Percentiles rank a stretch among this genome's conserved stretches.
phyloP scores from a whole-genome alignment of 2,888 invertebrate genomes.

The Poecilobothrus nobilitatus region DNA sequence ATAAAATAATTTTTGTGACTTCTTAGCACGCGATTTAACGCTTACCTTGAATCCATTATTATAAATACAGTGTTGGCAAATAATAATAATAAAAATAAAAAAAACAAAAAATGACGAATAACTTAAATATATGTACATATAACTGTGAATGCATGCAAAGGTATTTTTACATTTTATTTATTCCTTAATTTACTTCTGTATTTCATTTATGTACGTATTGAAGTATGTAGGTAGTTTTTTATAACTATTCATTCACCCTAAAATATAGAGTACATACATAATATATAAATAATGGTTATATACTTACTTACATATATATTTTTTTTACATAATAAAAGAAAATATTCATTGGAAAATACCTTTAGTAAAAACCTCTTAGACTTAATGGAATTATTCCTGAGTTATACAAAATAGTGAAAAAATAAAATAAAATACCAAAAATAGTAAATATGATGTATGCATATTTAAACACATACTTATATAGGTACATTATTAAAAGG shows the following conservation, averaged over 20 bases:
- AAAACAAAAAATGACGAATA: no score
- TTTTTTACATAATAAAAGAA: not conserved
- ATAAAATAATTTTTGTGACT: not conserved
- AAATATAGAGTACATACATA: no score
- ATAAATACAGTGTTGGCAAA: not conserved
- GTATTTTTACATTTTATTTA: not conserved
- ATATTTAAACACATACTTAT: no score
- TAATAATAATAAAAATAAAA: no score
- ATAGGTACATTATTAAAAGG: no score
- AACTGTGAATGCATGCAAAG: not conserved
- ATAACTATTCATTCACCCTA: not conserved
- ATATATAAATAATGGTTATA: no score
- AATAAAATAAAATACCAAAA: no score
- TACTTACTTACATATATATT: no score
- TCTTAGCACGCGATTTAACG: not conserved
- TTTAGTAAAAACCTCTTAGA: not conserved
- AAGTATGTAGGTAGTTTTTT: not conserved
- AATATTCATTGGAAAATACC: conserved; percentile 1
- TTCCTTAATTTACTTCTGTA: not conserved
- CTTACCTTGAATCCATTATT: not conserved
- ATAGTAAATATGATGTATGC: no score
- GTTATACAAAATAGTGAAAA: no score
- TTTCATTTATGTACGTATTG: not conserved
- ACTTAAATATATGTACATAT: no score
- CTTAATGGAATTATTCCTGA: not conserved